Conservation (phyloP, 2,113 vertebrate species). For the Athene noctua region DNA sequence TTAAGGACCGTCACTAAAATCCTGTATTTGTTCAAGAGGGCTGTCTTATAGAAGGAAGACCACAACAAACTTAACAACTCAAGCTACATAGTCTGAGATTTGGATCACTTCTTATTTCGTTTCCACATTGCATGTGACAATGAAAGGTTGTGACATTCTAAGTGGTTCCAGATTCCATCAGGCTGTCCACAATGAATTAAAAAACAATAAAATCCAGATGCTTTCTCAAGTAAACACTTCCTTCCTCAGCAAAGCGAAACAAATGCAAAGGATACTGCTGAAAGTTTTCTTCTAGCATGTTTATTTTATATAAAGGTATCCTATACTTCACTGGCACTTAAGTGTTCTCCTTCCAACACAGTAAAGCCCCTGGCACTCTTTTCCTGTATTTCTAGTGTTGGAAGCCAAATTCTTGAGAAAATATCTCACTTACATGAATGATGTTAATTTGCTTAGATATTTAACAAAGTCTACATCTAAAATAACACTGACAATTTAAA, state of each 20-base stretch:
- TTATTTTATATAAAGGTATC: not conserved
- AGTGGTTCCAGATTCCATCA: constrained; percentile 55
- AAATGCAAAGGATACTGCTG: not conserved
- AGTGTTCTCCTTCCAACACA: not conserved
- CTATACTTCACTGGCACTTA: not conserved
- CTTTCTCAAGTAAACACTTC: constrained; percentile 45
- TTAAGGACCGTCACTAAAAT: not conserved
- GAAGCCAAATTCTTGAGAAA: constrained; percentile 5
- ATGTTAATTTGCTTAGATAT: constrained; percentile 24
- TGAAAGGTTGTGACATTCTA: constrained; percentile 40
- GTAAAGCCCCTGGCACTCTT: not conserved
- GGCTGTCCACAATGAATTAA: constrained; percentile 33
- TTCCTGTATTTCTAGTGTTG: not conserved
- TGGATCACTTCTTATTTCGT: not conserved
- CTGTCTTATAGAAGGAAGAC: not conserved
- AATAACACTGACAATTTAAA: not conserved
- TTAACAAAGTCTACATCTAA: constrained; percentile 12
- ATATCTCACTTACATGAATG: not conserved
- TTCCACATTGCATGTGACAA: constrained; percentile 50
- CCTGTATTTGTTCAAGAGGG: not conserved
- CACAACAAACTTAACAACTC: not conserved
- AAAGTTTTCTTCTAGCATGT: not conserved
- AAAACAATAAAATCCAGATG: constrained; percentile 58
- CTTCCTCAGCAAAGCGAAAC: not conserved
- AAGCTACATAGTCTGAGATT: not conserved